Base-by-base conservation (phyloP, 2,888 invertebrate species). In the Cataglyphis livida region DNA sequence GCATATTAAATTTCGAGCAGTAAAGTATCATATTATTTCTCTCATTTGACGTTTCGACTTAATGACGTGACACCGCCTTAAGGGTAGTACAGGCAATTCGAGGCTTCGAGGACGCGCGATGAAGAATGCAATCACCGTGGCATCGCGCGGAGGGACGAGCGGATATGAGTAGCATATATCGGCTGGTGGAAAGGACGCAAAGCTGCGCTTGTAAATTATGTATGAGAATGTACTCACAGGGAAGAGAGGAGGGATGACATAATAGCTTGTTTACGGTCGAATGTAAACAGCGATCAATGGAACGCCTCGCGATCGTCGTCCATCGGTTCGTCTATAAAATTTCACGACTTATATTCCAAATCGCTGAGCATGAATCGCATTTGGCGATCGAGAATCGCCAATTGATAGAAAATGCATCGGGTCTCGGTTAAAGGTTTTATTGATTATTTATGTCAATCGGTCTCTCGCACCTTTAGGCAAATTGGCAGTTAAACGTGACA, bases 231-330 rank as follows among this genome's bases (percentile, higher is more conserved):
- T 89, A 87, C 87, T 89, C 89, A 76, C 84, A 84, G 86, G 83
- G 86, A 18, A 18, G 18, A 48, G 18, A n/a, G 7, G n/a, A 7
- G 51, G 18, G 87, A 92, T 93, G 92, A 90, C 90, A 90, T 92
- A 93, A 93, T 91, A 88, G 87, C 90, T 91, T 92, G 91, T 92
- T 93, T 93, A 92, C 91, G 91, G 88, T 90, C 89, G 89, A 90
- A 89, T 90, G 91, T 92, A 92, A 92, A 92, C 92, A 92, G 89
- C 91, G 90, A 92, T 92, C 91, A 91, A 91, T 91, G 91, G 85
- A 89, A 89, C 87, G 85, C 84, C 84, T 44, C 78, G 70, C 87
- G 78, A 85, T 89, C 87, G 76, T 81, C 78, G 81, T 81, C 75
- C 59, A 79, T 85, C 76, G 74, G 66, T 32, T 70, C 74, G 83